phyloP scores from a whole-genome alignment of 2,888 invertebrate genomes.

The Belgica antarctica region DNA sequence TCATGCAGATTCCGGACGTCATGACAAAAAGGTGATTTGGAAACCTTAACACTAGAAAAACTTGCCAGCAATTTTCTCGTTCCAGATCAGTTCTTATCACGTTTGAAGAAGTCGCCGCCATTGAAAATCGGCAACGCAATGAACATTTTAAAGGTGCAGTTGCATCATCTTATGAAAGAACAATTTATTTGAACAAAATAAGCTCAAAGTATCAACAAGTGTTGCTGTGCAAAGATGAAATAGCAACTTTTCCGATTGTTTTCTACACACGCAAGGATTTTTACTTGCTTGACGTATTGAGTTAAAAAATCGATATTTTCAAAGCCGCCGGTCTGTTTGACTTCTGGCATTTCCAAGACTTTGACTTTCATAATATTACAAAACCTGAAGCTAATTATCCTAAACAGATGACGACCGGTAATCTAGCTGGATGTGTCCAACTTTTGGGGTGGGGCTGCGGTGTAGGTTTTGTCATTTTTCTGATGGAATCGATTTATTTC shows the following conservation, averaged over 20 bases:
- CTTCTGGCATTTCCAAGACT: background rate
- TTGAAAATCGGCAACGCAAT: no score
- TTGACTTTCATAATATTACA: no score
- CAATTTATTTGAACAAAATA: background rate
- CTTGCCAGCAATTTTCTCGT: background rate
- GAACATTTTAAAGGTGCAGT: background rate
- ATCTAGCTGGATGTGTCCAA: no score
- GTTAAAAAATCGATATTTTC: background rate
- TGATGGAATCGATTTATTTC: no score
- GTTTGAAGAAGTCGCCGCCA: background rate
- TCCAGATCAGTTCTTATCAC: no score
- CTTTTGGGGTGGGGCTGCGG: no score
- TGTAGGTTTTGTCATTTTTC: no score
- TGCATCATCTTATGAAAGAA: background rate
- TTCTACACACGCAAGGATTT: constrained; percentile 7
- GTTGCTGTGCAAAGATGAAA: constrained; percentile 8
- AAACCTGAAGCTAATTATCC: no score
- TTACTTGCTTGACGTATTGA: background rate
- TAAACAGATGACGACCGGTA: no score
- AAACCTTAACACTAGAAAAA: background rate
- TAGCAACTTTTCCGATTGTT: background rate
- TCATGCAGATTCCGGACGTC: background rate
- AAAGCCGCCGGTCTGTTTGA: constrained; percentile 8
- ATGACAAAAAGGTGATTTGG: background rate
- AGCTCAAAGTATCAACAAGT: background rate